A percentile compares a stretch with the other conserved stretches of the same genome.
phyloP scores from a whole-genome alignment of 2,113 vertebrate species.

The Ceyx cyanopectus region DNA sequence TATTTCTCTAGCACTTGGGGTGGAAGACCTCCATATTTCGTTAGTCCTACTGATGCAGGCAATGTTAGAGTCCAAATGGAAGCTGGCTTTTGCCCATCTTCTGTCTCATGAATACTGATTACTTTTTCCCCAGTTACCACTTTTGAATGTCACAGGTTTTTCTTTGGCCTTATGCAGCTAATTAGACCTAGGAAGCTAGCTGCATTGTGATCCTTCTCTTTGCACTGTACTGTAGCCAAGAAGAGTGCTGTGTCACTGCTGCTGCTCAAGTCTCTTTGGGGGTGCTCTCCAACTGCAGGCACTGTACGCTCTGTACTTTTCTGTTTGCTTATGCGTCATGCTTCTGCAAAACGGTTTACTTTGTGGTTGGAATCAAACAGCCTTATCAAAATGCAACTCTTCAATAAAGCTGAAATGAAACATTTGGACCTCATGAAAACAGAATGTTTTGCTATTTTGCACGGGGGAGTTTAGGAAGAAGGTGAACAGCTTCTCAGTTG shows the following conservation, averaged over 20 bases:
- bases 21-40: not conserved
- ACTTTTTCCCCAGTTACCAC: not conserved
- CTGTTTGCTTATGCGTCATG: slow-evolving; percentile 14
- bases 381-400: slow-evolving; percentile 3
- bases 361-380: slow-evolving; percentile 3
- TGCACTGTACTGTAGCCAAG: not conserved
- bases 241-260: slow-evolving; percentile 31
- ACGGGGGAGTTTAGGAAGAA: not conserved
- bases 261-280: not conserved
- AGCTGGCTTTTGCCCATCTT: not conserved
- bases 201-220: not conserved
- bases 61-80: not conserved
- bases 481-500: not conserved
- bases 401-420: not conserved
- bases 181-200: not conserved
- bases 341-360: slow-evolving; percentile 10
- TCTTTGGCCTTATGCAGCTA: not conserved
- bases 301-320: slow-evolving; percentile 16
- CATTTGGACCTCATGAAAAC: not conserved
- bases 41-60: not conserved
- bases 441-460: slow-evolving; percentile 1
- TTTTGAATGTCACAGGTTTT: not conserved
- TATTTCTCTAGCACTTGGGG: not conserved
- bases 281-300: slow-evolving; percentile 24
- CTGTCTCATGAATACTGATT: not conserved